Conservation (phyloP, 2,797 vertebrate species). For the Pangasius djambal region DNA sequence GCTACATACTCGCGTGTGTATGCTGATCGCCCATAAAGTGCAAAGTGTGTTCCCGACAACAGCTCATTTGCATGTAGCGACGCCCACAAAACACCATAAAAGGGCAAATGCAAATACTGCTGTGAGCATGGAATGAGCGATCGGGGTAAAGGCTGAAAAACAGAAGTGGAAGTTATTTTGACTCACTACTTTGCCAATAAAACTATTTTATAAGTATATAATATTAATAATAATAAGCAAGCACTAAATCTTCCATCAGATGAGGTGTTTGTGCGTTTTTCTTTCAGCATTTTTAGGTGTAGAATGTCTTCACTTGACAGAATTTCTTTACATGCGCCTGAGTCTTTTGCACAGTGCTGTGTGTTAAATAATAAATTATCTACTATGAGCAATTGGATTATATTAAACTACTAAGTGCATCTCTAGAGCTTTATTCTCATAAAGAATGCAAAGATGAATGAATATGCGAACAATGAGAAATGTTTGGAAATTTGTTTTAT, state of each 20-base stretch:
- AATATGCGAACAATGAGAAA: not conserved
- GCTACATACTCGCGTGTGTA: too few relatives aligned
- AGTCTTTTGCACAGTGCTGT: constrained; percentile 10
- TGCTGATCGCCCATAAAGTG: not conserved
- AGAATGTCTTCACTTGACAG: not conserved
- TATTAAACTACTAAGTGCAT: constrained; percentile 33
- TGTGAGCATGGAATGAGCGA: not conserved
- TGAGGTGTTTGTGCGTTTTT: too few relatives aligned
- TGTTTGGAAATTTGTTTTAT: not conserved
- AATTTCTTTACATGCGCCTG: not conserved
- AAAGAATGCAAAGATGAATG: constrained; percentile 28
- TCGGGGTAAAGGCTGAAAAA: not conserved
- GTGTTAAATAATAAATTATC: constrained; percentile 31
- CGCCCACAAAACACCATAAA: not conserved
- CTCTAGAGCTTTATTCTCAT: constrained; percentile 31
- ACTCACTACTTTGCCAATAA: not conserved
- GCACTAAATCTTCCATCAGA: too few relatives aligned
- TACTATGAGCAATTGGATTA: constrained; percentile 9
- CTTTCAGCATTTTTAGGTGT: constrained; percentile 20
- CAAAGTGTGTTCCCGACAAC: not conserved
- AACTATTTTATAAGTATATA: too few relatives aligned
- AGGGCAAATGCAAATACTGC: not conserved
- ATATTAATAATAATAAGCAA: too few relatives aligned
- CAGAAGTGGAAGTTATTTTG: too few relatives aligned
- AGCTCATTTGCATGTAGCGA: not conserved